phyloP scores from a whole-genome alignment of 2,888 invertebrate species.

The Cheilosia impressa region DNA sequence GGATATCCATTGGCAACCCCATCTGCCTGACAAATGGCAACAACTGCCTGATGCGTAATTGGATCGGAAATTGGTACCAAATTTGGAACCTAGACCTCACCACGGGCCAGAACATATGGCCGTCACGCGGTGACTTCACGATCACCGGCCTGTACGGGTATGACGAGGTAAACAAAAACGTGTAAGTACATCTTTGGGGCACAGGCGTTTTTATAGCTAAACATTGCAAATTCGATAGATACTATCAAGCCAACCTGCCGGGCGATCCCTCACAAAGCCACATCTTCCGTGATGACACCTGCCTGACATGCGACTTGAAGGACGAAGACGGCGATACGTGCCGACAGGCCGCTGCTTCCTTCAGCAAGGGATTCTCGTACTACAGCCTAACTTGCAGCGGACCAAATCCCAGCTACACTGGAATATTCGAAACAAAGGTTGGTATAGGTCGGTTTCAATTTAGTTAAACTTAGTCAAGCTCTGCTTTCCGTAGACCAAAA shows the following conservation, averaged over 20 bases:
- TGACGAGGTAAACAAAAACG: constrained; percentile 85
- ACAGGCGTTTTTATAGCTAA: neutral
- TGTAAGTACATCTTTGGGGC: constrained; percentile 83
- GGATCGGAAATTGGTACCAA: constrained; percentile 84
- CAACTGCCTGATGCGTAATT: constrained; percentile 80
- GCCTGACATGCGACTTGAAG: constrained; percentile 88
- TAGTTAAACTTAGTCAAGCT: neutral
- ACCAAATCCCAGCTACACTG: constrained; percentile 86
- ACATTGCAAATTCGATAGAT: constrained; percentile 84
- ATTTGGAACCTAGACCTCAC: constrained; percentile 81
- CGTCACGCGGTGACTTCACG: constrained; percentile 84
- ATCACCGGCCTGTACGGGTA: constrained; percentile 87
- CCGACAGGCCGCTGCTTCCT: constrained; percentile 85
- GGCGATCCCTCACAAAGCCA: constrained; percentile 89
- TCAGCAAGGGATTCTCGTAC: constrained; percentile 87
- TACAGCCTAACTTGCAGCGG: constrained; percentile 89
- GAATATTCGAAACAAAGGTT: constrained; percentile 85
- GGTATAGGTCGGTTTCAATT: neutral
- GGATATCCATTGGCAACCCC: constrained; percentile 87
- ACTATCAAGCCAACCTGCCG: constrained; percentile 88
- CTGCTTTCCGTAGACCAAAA: constrained; percentile 66
- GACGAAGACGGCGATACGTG: constrained; percentile 86
- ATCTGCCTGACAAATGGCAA: constrained; percentile 78
- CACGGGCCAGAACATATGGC: constrained; percentile 80
- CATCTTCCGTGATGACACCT: constrained; percentile 85